Conservation (phyloP, 2,113 vertebrate species). For the Chaetops frenatus region DNA sequence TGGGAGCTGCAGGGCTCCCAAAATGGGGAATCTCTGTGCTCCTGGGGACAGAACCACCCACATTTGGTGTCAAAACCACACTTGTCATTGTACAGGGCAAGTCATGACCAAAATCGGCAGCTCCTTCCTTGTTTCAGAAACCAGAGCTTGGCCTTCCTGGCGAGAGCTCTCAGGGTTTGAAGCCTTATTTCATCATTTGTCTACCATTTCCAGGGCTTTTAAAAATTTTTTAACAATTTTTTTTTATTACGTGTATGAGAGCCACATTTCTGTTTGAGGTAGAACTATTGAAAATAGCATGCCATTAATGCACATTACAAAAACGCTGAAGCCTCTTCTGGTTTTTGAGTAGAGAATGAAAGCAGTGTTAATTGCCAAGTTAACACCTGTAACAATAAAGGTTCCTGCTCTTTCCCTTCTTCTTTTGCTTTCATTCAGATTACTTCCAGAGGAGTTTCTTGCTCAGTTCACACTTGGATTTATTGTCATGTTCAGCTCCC, state of each 20-base stretch:
- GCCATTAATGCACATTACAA: fast-evolving
- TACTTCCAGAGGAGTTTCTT: neutral
- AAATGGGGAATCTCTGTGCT: neutral
- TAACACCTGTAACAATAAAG: neutral
- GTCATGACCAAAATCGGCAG: neutral
- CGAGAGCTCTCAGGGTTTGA: neutral
- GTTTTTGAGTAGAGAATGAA: neutral
- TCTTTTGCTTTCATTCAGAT: neutral
- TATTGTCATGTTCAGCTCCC: neutral
- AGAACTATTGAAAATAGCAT: neutral
- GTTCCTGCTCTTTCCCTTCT: neutral
- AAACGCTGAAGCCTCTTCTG: neutral
- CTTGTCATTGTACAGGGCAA: neutral
- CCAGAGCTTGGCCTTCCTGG: neutral
- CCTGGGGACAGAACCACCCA: neutral
- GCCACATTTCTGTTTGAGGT: neutral
- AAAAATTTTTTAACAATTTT: too few species aligned
- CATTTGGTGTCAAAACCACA: neutral
- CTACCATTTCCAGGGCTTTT: neutral
- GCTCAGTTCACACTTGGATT: neutral
- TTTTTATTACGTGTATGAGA: neutral
- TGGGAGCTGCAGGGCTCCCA: neutral
- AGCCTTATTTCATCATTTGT: neutral
- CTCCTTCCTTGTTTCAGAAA: neutral
- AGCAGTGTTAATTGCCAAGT: neutral